Conservation (phyloP, 1,140 invertebrate genomes). For the Akabosia matsudoensis region DNA sequence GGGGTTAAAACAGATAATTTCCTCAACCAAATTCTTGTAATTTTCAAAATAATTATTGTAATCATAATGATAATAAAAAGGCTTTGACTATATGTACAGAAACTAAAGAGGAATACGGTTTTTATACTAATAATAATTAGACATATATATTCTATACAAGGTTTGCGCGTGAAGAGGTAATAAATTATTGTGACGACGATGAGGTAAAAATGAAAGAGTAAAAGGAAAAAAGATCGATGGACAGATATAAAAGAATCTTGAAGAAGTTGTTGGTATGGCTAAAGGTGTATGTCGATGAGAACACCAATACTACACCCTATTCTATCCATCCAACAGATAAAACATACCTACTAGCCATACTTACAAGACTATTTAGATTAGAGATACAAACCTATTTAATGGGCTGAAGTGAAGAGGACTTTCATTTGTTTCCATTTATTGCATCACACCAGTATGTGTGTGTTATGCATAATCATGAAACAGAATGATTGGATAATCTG, state of each 20-base stretch:
- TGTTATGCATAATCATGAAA: too few relatives aligned
- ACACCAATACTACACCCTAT: background rate
- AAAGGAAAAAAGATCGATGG: background rate
- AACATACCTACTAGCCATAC: background rate
- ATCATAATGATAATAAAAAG: conserved; percentile 32
- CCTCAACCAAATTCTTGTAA: conserved; percentile 36
- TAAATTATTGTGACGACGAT: conserved; percentile 41
- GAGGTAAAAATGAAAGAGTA: conserved; percentile 16
- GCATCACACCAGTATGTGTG: background rate
- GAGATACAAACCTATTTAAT: background rate
- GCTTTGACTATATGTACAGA: conserved; percentile 11
- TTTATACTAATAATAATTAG: conserved; percentile 33
- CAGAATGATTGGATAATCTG: background rate
- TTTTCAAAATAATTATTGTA: conserved; percentile 39
- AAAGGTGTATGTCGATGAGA: too few relatives aligned
- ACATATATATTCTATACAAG: conserved; percentile 36
- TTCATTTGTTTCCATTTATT: background rate
- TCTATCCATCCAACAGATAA: background rate
- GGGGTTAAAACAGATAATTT: conserved; percentile 37
- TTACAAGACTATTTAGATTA: background rate
- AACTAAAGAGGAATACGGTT: background rate
- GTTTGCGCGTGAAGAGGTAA: conserved; percentile 38
- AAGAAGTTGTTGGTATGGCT: background rate
- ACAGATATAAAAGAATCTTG: background rate
- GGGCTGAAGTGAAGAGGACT: background rate